A percentile compares a stretch with the other conserved stretches of the same genome.
These are phyloP conservation scores for Alligator mississippiensis DNA, from an alignment of 2,113 vertebrate species.

Conservation along the genomic window DNA sequence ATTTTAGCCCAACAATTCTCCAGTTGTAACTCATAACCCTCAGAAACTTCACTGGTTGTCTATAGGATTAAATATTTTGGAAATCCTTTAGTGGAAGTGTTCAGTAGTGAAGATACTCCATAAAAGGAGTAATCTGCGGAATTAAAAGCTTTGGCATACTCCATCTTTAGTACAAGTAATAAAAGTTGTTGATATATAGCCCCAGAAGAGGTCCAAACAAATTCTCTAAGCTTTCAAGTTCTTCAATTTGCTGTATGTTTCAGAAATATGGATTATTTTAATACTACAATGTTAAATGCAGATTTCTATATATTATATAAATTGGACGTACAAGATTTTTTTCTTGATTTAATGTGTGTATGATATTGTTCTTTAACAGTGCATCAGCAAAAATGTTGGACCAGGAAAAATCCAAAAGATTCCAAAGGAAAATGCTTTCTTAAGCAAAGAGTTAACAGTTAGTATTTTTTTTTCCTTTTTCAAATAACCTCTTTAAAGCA, in stretches of 20 bases:
- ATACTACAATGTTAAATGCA: background rate
- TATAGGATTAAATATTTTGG: background rate
- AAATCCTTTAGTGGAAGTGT: background rate
- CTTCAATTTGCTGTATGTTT: background rate
- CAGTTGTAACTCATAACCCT: background rate
- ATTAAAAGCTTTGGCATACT: background rate
- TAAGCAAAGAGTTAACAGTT: conserved; percentile 86
- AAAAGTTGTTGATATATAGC: background rate
- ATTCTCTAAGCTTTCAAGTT: background rate
- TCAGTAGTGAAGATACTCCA: background rate
- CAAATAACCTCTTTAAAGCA: background rate
- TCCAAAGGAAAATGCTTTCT: conserved; percentile 83
- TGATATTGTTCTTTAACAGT: conserved; percentile 70
- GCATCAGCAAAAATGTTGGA: conserved; percentile 83
- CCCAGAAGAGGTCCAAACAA: background rate
- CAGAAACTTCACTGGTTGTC: background rate
- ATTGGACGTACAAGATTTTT: background rate
- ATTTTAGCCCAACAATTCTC: background rate
- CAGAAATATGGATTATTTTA: background rate
- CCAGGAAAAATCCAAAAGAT: conserved; percentile 83
- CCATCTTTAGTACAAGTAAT: background rate
- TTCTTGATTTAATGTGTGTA: background rate
- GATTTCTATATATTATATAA: background rate
- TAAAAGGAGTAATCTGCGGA: background rate
- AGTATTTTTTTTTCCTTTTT: conserved; percentile 52